A percentile compares a stretch with the other conserved stretches of the same genome.
Evolutionary conservation across 2,888 invertebrate species (phyloP).

Genomic region (Idaea biselata): DNA sequence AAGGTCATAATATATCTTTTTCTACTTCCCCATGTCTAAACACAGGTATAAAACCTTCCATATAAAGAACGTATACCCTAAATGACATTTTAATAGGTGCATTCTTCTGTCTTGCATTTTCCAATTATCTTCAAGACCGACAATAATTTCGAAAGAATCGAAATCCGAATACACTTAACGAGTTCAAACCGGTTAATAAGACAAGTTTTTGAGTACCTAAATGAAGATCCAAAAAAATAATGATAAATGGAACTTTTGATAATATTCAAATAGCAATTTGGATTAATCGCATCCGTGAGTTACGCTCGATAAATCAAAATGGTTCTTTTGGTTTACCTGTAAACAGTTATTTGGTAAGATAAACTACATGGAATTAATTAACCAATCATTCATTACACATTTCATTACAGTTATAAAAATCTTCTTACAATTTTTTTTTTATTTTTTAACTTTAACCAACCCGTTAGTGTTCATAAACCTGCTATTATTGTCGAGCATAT

Average conservation of each 20-base stretch:
- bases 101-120: slow-evolving; percentile 32
- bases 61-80: slow-evolving; percentile 23
- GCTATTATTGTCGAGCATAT: neutral
- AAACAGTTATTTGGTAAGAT: neutral
- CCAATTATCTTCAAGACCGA: slow-evolving; percentile 27
- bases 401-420: neutral
- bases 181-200: slow-evolving; percentile 27
- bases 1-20: neutral
- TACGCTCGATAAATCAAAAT: neutral
- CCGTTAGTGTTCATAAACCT: neutral
- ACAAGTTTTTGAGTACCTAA: slow-evolving; percentile 21
- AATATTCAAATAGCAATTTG: neutral
- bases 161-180: slow-evolving; percentile 26
- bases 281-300: slow-evolving; percentile 5
- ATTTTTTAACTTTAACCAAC: neutral
- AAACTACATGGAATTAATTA: neutral
- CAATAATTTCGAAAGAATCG: slow-evolving; percentile 30
- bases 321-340: neutral
- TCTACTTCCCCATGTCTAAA: neutral
- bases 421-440: neutral
- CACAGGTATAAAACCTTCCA: slow-evolving; percentile 4
- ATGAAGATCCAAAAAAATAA: slow-evolving; percentile 17
- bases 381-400: neutral
- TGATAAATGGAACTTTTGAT: slow-evolving; percentile 19
- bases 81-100: slow-evolving; percentile 34